Conservation (phyloP, 92 coral and sea anemone species). For the Chrysogorgia sp. region DNA sequence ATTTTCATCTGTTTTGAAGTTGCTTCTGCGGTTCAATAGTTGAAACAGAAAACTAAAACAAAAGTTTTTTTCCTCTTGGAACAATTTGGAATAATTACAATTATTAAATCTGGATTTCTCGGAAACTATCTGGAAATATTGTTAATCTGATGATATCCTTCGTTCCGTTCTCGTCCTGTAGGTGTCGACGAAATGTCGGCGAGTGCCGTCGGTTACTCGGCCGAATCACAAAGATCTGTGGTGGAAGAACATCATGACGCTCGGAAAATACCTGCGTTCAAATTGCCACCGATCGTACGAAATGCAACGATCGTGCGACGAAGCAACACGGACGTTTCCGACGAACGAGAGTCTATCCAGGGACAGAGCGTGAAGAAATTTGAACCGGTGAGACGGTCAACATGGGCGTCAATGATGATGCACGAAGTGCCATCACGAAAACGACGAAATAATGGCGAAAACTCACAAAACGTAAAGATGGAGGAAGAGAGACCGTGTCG, state of each 20-base stretch:
- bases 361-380: conserved; percentile 87
- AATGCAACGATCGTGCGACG: conserved; percentile 85
- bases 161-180: conserved; percentile 52
- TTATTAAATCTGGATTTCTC: too few species aligned
- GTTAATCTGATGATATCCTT: conserved; percentile 10
- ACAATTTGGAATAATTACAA: too few species aligned
- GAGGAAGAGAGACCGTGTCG: conserved; percentile 1
- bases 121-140: too few species aligned
- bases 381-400: conserved; percentile 54
- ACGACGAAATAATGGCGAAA: conserved; percentile 2
- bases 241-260: conserved; percentile 18
- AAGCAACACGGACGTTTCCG: conserved; percentile 66
- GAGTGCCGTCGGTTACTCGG: neutral
- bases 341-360: conserved; percentile 66
- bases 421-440: conserved; percentile 24
- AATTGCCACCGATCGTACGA: conserved; percentile 87
- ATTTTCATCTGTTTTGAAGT: too few species aligned
- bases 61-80: too few species aligned
- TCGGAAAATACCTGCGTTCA: conserved; percentile 52
- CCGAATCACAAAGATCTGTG: neutral
- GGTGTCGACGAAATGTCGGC: neutral
- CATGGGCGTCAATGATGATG: conserved; percentile 21
- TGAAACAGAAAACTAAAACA: too few species aligned
- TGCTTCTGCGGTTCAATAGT: too few species aligned
- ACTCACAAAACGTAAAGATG: neutral